Evolutionary conservation across 2,888 invertebrate species (phyloP).

Genomic region (Odontothrips loti): DNA sequence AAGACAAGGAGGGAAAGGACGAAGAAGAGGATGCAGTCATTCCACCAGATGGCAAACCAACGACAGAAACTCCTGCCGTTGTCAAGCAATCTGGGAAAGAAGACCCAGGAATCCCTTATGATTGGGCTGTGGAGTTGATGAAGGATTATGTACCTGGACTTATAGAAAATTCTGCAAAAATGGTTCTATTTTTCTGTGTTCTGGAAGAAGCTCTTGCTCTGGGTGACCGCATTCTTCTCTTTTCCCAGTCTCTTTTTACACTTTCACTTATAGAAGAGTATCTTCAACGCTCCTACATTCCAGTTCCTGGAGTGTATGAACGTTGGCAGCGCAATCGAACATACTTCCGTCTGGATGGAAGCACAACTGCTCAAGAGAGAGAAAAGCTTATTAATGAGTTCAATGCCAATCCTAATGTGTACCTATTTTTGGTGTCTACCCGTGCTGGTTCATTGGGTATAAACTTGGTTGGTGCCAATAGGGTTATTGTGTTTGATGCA

Average conservation of each 20-base stretch:
- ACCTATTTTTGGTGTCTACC: conserved; percentile 93
- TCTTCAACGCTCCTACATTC: conserved; percentile 60
- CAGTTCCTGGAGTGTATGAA: conserved; percentile 54
- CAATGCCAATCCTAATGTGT: conserved; percentile 79
- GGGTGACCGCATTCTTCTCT: conserved; percentile 88
- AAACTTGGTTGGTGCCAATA: conserved; percentile 94
- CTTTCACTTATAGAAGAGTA: conserved; percentile 93
- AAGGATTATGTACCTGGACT: conserved; percentile 84
- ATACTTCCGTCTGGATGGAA: conserved; percentile 92
- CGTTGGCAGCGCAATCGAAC: conserved; percentile 81
- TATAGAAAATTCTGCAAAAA: conserved; percentile 90
- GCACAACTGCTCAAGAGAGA: conserved; percentile 87
- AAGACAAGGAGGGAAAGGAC: conserved; percentile 57
- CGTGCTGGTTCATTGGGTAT: conserved; percentile 95
- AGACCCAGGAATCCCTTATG: conserved; percentile 79
- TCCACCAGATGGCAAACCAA: conserved; percentile 42
- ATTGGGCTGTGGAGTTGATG: conserved; percentile 80
- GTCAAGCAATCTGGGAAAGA: conserved; percentile 52
- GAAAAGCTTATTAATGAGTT: conserved; percentile 96
- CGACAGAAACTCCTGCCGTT: conserved; percentile 38
- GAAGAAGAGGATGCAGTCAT: conserved; percentile 56
- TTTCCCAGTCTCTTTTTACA: conserved; percentile 94
- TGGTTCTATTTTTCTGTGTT: conserved; percentile 88
- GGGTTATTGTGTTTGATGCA: conserved; percentile 96
- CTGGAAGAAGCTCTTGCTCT: conserved; percentile 79